These are phyloP conservation scores for Lindbergichthys nudifrons DNA, from an alignment of 2,797 vertebrate species.

Conservation along the genomic window DNA sequence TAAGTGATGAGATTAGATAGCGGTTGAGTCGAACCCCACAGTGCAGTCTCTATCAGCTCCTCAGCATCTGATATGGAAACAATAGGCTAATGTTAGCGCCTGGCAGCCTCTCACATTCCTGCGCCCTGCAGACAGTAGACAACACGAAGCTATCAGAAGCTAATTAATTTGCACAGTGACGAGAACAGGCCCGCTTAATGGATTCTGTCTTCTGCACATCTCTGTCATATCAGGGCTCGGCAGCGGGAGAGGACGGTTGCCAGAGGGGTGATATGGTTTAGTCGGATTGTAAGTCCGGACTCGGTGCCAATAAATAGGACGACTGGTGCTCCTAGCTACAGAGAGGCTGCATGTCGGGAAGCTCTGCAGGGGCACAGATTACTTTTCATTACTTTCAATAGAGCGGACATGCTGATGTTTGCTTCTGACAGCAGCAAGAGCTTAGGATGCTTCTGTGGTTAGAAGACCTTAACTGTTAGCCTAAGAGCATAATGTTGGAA, in stretches of 20 bases:
- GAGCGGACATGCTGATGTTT: slow-evolving; percentile 17
- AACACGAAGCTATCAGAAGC: slow-evolving; percentile 36
- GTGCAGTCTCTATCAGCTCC: slow-evolving; percentile 27
- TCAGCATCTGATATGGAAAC: slow-evolving; percentile 59
- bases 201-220: slow-evolving; percentile 56
- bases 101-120: slow-evolving; percentile 62
- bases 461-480: slow-evolving; percentile 29
- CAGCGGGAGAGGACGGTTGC: slow-evolving; percentile 8
- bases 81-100: slow-evolving; percentile 57
- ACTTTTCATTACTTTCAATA: slow-evolving; percentile 16
- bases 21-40: slow-evolving; percentile 36
- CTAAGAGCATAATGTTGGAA: slow-evolving; percentile 11
- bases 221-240: slow-evolving; percentile 47
- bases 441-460: slow-evolving; percentile 33
- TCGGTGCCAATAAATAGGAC: slow-evolving; percentile 55
- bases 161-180: slow-evolving; percentile 68
- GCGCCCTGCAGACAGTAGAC: slow-evolving; percentile 22
- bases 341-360: slow-evolving; percentile 19
- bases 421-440: slow-evolving; percentile 26
- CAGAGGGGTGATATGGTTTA: slow-evolving; percentile 46
- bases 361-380: slow-evolving; percentile 18
- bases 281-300: slow-evolving; percentile 28
- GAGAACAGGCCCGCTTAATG: slow-evolving; percentile 59
- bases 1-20: slow-evolving; percentile 47
- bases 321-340: slow-evolving; percentile 49